Conservation (phyloP, 2,797 vertebrate species). For the Anabacerthia variegaticeps region DNA sequence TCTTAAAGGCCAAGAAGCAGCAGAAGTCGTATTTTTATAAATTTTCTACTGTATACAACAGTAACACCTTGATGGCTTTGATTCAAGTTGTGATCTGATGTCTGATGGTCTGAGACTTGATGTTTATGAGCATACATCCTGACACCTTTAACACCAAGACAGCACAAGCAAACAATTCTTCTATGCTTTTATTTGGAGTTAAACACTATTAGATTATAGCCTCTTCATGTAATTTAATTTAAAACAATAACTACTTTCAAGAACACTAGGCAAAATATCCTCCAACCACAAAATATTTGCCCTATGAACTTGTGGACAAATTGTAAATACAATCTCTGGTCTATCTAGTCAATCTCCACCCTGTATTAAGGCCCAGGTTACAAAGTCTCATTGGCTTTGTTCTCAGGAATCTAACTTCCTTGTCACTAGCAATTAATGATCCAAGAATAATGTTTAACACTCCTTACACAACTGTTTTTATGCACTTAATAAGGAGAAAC, state of each 20-base stretch:
- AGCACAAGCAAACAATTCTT: neutral
- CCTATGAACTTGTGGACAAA: neutral
- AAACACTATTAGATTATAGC: neutral
- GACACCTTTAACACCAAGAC: neutral
- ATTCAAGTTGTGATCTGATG: neutral
- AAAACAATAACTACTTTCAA: neutral
- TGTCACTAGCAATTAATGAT: neutral
- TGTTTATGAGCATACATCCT: neutral
- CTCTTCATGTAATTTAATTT: neutral
- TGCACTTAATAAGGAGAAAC: neutral
- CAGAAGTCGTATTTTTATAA: neutral
- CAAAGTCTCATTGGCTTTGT: neutral
- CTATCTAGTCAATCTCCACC: neutral
- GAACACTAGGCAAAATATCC: neutral
- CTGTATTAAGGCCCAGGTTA: neutral
- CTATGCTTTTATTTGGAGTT: neutral
- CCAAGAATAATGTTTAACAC: neutral
- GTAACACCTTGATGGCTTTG: neutral
- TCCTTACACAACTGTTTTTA: neutral
- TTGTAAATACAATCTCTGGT: neutral
- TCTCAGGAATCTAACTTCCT: neutral
- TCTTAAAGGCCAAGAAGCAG: neutral
- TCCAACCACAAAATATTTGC: neutral
- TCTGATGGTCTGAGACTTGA: neutral
- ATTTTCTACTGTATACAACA: neutral